Conservation (phyloP, 2,888 invertebrate species). For the Chirona hameri region DNA sequence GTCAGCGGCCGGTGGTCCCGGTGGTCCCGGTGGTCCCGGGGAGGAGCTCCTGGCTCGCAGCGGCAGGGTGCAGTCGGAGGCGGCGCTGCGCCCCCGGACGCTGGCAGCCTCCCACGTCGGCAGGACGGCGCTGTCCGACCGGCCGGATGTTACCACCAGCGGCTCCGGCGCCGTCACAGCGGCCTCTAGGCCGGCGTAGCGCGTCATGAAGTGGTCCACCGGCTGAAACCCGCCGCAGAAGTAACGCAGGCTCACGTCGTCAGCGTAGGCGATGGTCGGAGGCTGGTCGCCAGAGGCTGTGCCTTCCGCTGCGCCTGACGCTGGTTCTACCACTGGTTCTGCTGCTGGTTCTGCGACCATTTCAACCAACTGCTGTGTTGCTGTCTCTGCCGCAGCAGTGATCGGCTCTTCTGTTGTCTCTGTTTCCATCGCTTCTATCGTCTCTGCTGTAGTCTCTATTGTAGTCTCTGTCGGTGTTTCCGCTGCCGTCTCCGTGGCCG, state of each 20-base stretch:
- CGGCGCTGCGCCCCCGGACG: background rate
- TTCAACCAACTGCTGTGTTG: background rate
- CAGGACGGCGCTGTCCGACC: background rate
- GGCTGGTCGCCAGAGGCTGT: background rate
- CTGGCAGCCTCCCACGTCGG: background rate
- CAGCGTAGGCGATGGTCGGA: background rate
- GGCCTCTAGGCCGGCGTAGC: background rate
- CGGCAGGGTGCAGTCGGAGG: background rate
- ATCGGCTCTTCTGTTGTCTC: background rate
- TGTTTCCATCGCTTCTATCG: background rate
- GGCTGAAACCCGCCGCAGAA: slow-evolving; percentile 7
- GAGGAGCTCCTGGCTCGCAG: background rate
- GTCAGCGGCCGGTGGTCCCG: background rate
- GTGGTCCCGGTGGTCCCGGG: background rate
- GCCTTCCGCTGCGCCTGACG: background rate
- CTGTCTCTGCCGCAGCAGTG: background rate
- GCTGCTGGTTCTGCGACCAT: background rate
- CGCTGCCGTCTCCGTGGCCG: background rate
- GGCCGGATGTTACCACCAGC: background rate
- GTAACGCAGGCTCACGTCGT: background rate
- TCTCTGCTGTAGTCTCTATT: background rate
- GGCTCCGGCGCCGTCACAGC: background rate
- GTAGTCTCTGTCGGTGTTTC: background rate
- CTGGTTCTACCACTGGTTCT: background rate
- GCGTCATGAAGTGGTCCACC: background rate